These are phyloP conservation scores for Misgurnus anguillicaudatus DNA, from an alignment of 2,113 vertebrate genomes.

Conservation along the genomic window DNA sequence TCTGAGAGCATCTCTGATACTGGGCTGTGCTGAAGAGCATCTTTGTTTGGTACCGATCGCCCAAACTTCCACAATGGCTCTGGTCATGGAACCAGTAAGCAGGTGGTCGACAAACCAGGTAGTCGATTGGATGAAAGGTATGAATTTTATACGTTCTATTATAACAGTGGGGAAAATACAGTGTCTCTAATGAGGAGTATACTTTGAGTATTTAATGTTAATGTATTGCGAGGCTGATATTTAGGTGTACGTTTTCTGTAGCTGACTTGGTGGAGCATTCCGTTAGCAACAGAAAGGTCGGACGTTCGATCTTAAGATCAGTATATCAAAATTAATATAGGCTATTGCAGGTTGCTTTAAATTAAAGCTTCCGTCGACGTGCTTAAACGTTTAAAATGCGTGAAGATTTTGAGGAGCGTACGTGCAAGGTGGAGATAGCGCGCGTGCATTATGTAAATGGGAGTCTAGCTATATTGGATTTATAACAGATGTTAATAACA, in stretches of 20 bases:
- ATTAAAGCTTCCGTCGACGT: too few relatives aligned
- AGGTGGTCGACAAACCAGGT: slow-evolving; percentile 79
- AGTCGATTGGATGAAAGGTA: slow-evolving; percentile 82
- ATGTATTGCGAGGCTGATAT: background rate
- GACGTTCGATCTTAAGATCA: too few relatives aligned
- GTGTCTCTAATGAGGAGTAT: background rate
- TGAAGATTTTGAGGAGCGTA: background rate
- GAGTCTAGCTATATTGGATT: too few relatives aligned
- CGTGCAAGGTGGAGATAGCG: background rate
- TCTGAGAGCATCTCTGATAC: background rate
- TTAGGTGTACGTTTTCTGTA: background rate
- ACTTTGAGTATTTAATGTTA: background rate
- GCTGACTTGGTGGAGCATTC: too few relatives aligned
- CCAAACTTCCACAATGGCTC: slow-evolving; percentile 78
- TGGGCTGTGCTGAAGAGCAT: slow-evolving; percentile 33
- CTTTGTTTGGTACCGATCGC: slow-evolving; percentile 66
- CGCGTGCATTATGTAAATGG: background rate
- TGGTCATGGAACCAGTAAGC: slow-evolving; percentile 81
- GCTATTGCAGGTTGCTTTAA: too few relatives aligned
- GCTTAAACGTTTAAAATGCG: too few relatives aligned
- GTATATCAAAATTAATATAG: too few relatives aligned
- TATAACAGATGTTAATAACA: background rate
- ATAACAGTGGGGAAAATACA: background rate
- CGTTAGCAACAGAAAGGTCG: too few relatives aligned
- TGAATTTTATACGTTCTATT: background rate